Base-by-base conservation (phyloP, 2,888 invertebrate species). In the Suillia variegata region DNA sequence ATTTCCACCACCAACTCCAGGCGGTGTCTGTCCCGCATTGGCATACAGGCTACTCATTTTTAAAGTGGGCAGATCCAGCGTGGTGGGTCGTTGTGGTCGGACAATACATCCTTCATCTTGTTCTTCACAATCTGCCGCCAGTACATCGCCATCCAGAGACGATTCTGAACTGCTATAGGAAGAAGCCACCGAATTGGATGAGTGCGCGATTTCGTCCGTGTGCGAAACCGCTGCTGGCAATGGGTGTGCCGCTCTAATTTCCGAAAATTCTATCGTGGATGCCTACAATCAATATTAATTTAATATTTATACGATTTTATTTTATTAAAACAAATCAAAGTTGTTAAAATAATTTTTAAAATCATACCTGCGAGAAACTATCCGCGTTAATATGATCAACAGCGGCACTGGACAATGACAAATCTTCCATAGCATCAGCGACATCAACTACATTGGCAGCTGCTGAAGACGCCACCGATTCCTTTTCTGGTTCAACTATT, bases 341-440 rank as follows among this genome's bases (percentile, higher is more conserved):
- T n/a, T n/a, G n/a, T n/a, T n/a, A n/a, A n/a, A n/a, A n/a, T n/a
- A n/a, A n/a, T n/a, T n/a, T n/a, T n/a, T n/a, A n/a, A n/a, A n/a
- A n/a, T n/a, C n/a, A n/a, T n/a, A n/a, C n/a, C 58, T 82, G 82
- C 8, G 83, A 82, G 62, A 81, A 80, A 61, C 80, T 81, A 50
- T 82, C 81, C 17, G 77, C 76, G 60, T 82, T 81, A 58, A 76
- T 70, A 20, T 70, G 71, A 60, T 80, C 79, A 18, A 72, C 67
- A 15, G 65, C 61, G 2, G 62, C 62, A 2, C 62, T 63, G 33
- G 60, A 59, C 47, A 55, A 59, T 17, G 17, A 17, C 38, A 38
- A 38, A 20, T 45, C 45, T 18, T 45, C 58, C 58, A 48, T 61
- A 48, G 15, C 13, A 26, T 24, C 21, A 0, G 68, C 48, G 1